phyloP scores from a whole-genome alignment of 1,140 invertebrate genomes.

The Brachionus angularis region DNA sequence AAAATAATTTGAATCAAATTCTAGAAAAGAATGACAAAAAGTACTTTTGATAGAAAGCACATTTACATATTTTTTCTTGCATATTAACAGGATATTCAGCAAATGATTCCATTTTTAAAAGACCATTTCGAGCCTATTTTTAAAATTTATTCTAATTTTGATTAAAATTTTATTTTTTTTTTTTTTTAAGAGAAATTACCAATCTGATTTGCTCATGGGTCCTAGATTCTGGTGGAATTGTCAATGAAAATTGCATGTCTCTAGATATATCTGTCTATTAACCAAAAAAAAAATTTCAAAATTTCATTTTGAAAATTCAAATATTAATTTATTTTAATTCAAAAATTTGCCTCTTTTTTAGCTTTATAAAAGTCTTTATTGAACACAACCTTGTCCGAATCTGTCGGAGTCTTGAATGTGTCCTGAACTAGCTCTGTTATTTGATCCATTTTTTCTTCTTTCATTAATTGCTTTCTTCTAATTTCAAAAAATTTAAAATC shows the following conservation, averaged over 20 bases:
- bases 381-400: slow-evolving; percentile 22
- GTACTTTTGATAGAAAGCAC: slow-evolving; percentile 53
- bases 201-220: slow-evolving; percentile 54
- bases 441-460: slow-evolving; percentile 34
- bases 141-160: not conserved
- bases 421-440: slow-evolving; percentile 12
- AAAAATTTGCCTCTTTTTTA: slow-evolving; percentile 23
- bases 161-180: slow-evolving; percentile 33
- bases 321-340: too few species aligned
- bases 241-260: slow-evolving; percentile 52
- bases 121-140: slow-evolving; percentile 48
- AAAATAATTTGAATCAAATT: slow-evolving; percentile 5
- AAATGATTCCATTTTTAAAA: slow-evolving; percentile 49
- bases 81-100: slow-evolving; percentile 51
- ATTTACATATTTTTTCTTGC: slow-evolving; percentile 50
- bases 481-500: not conserved
- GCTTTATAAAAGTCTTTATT: slow-evolving; percentile 41
- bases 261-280: slow-evolving; percentile 53
- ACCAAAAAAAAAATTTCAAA: too few species aligned
- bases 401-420: slow-evolving; percentile 23
- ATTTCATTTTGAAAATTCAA: too few species aligned
- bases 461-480: not conserved
- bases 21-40: slow-evolving; percentile 12
- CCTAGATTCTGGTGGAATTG: slow-evolving; percentile 48
- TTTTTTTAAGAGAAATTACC: slow-evolving; percentile 46